A percentile compares a stretch with the other conserved stretches of the same genome.
Evolutionary conservation across 2,888 invertebrate genomes (phyloP).

Genomic region (Drosophila mimica): DNA sequence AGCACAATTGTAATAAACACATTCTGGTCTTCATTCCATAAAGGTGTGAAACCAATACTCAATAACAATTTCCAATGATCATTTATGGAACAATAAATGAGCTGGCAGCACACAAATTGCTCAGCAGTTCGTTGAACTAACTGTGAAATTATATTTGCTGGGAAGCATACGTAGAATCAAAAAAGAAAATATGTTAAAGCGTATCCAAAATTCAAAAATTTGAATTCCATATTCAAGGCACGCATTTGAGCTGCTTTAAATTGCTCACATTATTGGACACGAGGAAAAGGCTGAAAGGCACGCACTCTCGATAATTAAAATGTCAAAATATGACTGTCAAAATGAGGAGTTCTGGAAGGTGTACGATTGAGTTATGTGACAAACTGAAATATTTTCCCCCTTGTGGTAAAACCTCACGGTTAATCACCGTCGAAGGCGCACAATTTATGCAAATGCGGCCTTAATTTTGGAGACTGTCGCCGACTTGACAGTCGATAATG

Average conservation of each 20-base stretch:
- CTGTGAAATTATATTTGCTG: constrained; percentile 29
- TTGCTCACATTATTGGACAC: constrained; percentile 72
- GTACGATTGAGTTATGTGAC: constrained; percentile 66
- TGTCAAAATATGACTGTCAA: constrained; percentile 75
- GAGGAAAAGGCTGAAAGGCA: constrained; percentile 54
- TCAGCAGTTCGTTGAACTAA: constrained; percentile 69
- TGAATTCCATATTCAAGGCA: constrained; percentile 53
- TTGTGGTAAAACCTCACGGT: constrained; percentile 19
- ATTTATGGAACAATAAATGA: constrained; percentile 59
- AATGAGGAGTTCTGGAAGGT: constrained; percentile 55
- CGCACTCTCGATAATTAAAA: constrained; percentile 78
- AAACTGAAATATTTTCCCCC: constrained; percentile 31
- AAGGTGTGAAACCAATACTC: constrained; percentile 62
- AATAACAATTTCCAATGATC: constrained; percentile 56
- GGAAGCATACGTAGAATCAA: constrained; percentile 38
- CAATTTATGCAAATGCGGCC: constrained; percentile 71
- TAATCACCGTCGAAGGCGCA: constrained; percentile 45
- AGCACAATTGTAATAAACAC: constrained; percentile 10
- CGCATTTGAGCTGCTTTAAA: constrained; percentile 79
- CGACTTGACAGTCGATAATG: constrained; percentile 53
- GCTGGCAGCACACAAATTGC: constrained; percentile 50
- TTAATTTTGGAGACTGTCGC: constrained; percentile 59
- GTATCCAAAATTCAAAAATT: constrained; percentile 24
- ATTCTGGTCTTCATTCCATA: constrained; percentile 9
- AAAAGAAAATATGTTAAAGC: constrained; percentile 21